Percentiles rank a stretch among this genome's conserved stretches.
These are phyloP conservation scores for Patagioenas fasciata DNA, from an alignment of 2,113 vertebrate species.

Conservation along the genomic window DNA sequence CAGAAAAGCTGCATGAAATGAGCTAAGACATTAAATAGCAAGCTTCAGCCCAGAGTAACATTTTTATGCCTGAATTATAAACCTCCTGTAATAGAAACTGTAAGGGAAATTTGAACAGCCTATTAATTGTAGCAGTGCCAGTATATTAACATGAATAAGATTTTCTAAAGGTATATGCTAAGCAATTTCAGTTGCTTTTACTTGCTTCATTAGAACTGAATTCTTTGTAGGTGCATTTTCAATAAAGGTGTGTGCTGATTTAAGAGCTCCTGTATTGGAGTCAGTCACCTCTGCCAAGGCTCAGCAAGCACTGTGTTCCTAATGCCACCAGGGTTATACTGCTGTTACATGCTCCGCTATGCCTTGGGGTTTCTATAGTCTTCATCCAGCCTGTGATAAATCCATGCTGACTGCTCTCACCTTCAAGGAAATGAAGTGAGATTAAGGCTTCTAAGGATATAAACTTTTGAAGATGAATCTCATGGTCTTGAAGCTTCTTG, in stretches of 20 bases:
- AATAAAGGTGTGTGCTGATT: conserved; percentile 1
- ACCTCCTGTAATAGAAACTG: conserved; percentile 57
- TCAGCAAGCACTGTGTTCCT: background rate
- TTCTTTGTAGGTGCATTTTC: conserved; percentile 48
- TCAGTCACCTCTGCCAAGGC: conserved; percentile 20
- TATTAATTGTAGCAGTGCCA: conserved; percentile 67
- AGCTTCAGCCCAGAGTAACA: conserved; percentile 44
- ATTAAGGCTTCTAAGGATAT: conserved; percentile 18
- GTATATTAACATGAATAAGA: conserved; percentile 58
- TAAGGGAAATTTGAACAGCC: conserved; percentile 67
- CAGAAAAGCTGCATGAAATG: background rate
- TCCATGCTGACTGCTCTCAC: conserved; percentile 26
- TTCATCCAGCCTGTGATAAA: conserved; percentile 43
- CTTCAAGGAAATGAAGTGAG: conserved; percentile 26
- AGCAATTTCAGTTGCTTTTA: conserved; percentile 65
- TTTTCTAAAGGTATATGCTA: conserved; percentile 61
- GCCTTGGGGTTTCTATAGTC: conserved; percentile 20
- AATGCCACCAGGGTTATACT: background rate
- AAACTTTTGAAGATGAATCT: conserved; percentile 3
- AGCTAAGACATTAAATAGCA: conserved; percentile 58
- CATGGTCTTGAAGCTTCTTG: background rate
- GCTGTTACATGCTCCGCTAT: background rate
- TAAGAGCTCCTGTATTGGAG: background rate
- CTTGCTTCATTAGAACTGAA: conserved; percentile 54
- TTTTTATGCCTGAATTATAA: conserved; percentile 63